Evolutionary conservation across 1,140 invertebrate species (phyloP).

Genomic region (Microplitis demolitor): DNA sequence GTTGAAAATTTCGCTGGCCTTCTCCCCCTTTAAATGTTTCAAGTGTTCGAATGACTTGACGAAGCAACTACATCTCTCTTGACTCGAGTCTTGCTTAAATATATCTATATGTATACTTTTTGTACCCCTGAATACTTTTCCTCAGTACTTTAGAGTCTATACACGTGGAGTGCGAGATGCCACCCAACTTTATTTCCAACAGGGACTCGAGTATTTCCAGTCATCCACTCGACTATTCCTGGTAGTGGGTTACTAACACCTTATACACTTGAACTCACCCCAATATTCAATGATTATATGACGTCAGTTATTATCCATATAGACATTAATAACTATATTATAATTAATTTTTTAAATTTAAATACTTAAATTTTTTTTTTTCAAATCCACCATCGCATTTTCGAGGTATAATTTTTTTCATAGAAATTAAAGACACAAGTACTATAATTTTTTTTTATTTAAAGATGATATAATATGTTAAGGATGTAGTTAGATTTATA

Average conservation of each 20-base stretch:
- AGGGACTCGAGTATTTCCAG: constrained; percentile 31
- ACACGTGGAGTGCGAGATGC: background rate
- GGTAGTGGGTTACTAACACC: constrained; percentile 1
- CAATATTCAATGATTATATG: background rate
- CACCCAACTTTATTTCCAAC: constrained; percentile 33
- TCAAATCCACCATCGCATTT: too few relatives aligned
- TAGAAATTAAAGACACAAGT: too few relatives aligned
- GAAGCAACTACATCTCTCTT: constrained; percentile 23
- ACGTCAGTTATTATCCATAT: constrained; percentile 15
- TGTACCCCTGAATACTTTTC: background rate
- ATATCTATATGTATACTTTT: background rate
- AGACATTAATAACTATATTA: background rate
- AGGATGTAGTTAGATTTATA: too few relatives aligned
- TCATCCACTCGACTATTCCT: constrained; percentile 32
- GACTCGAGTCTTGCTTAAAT: background rate
- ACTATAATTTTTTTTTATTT: too few relatives aligned
- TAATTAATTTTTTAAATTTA: too few relatives aligned
- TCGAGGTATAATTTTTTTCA: too few relatives aligned
- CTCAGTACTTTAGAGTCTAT: background rate
- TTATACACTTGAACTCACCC: constrained; percentile 5
- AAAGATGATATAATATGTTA: too few relatives aligned
- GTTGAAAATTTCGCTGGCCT: background rate
- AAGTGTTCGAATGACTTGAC: constrained; percentile 27
- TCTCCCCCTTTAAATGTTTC: background rate
- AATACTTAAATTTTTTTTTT: too few relatives aligned